Evolutionary conservation across 2,888 invertebrate species (phyloP).

Genomic region (Macropis europaea): DNA sequence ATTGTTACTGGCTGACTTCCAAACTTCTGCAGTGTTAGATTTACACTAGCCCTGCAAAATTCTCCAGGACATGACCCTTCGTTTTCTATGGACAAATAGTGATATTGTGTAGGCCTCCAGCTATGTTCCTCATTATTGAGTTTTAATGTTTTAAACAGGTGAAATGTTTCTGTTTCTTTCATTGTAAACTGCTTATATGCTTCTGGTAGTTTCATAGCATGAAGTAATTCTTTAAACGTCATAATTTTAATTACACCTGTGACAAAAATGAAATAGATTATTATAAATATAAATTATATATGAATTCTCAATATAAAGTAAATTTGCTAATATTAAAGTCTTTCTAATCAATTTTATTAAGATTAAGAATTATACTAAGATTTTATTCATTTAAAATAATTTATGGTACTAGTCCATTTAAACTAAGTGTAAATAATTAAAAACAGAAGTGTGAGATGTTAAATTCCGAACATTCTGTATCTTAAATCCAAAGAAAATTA

Average conservation of each 20-base stretch:
- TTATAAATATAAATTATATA: neutral
- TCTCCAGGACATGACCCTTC: conserved; percentile 85
- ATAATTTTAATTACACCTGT: conserved; percentile 43
- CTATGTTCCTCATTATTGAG: conserved; percentile 45
- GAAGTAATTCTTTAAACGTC: conserved; percentile 45
- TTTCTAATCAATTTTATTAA: too few species aligned
- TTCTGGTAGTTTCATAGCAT: conserved; percentile 33
- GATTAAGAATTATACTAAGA: neutral
- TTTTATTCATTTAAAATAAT: neutral
- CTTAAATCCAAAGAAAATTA: too few species aligned
- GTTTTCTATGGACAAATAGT: conserved; percentile 85
- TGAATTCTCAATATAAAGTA: too few species aligned
- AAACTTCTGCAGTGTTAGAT: conserved; percentile 81
- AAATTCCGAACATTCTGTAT: too few species aligned
- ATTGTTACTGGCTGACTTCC: conserved; percentile 81
- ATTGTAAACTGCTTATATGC: conserved; percentile 10
- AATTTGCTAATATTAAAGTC: too few species aligned
- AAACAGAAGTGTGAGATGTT: too few species aligned
- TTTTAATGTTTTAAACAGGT: conserved; percentile 35
- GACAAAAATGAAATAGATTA: conserved; percentile 10
- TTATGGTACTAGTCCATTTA: too few species aligned
- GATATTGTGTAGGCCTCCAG: conserved; percentile 68
- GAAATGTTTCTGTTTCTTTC: conserved; percentile 18
- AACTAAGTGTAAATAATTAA: too few species aligned
- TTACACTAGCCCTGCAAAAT: conserved; percentile 82